Conservation (phyloP, 2,797 vertebrate genomes). For the Coendou prehensilis region DNA sequence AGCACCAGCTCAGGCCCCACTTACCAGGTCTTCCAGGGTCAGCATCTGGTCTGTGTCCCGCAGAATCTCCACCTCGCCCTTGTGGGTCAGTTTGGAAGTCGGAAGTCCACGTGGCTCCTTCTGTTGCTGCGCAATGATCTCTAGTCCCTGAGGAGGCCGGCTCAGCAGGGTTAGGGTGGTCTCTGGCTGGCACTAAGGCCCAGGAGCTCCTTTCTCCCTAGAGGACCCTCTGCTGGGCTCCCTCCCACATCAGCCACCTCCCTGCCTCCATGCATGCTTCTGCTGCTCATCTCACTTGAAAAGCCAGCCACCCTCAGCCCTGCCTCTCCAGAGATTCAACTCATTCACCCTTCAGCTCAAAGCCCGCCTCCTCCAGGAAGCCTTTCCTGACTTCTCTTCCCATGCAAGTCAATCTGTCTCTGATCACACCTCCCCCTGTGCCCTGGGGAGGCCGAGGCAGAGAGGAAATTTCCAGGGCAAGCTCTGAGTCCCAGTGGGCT, state of each 20-base stretch:
- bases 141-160: slow-evolving; percentile 78
- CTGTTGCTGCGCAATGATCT: slow-evolving; percentile 84
- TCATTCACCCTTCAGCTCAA: not conserved
- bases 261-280: not conserved
- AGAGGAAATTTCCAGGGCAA: not conserved
- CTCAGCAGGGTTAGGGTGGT: not conserved
- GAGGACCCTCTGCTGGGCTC: not conserved
- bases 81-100: slow-evolving; percentile 86
- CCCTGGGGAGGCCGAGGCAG: not conserved
- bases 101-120: slow-evolving; percentile 70
- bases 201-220: not conserved
- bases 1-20: slow-evolving; percentile 11
- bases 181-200: not conserved
- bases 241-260: not conserved
- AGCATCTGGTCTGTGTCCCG: slow-evolving; percentile 81
- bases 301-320: not conserved
- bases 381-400: not conserved
- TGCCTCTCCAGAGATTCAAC: not conserved
- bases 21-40: slow-evolving; percentile 86
- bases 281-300: not conserved
- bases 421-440: not conserved
- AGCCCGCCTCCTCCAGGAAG: slow-evolving; percentile 60
- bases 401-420: not conserved
- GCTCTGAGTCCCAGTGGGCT: not conserved
- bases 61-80: slow-evolving; percentile 87